Base-by-base conservation (phyloP, 2,888 invertebrate species). In the Osmoderma eremita region DNA sequence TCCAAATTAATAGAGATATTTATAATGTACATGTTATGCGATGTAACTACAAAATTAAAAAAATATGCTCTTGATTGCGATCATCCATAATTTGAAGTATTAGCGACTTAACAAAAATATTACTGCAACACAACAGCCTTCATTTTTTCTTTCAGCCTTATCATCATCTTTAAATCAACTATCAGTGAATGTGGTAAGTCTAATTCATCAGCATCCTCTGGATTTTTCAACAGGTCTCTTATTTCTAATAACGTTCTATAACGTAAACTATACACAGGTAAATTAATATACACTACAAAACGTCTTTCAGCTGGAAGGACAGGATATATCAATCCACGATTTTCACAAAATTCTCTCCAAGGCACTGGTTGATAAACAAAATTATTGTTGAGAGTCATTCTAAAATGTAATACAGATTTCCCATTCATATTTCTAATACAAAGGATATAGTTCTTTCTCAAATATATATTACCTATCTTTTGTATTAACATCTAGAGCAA, bases 401-500 rank as follows among this genome's bases (percentile, higher is more conserved):
- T 61, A 17, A 17, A 61, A 61, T 12, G 24, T 2, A 13, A 20
- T 66, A 70, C 41, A 0, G 13, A 18, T 36, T 17, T 13, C 6
- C 12, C 2, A 18, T 12, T 3, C 10, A 30, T 30, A 30, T 8
- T 30, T 30, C 30, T 30, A 30, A 6, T 8, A 30, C 5, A 30
- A 30, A 30, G 1, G 1, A 5, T 30, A 30, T 8, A 30, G 5
- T 30, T 30, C 30, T 4, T 2, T 8, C 30, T 30, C 2, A 30
- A 4, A 30, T 30, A 30, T 6, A 5, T 30, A 85, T 79, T 89
- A 82, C 41, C 86, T 84, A 75, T 93, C 92, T 54, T 87, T 87
- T 0, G 92, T 91, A 0, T 84, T 80, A 0, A 86, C 81, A 78
- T 94, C 93, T 0, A 89, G 84, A 77, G 93, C 94, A 69, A 94